Percentiles rank a stretch among this genome's conserved stretches.
Conservation (phyloP, 2,113 vertebrate genomes). For the Bufo bufo region DNA sequence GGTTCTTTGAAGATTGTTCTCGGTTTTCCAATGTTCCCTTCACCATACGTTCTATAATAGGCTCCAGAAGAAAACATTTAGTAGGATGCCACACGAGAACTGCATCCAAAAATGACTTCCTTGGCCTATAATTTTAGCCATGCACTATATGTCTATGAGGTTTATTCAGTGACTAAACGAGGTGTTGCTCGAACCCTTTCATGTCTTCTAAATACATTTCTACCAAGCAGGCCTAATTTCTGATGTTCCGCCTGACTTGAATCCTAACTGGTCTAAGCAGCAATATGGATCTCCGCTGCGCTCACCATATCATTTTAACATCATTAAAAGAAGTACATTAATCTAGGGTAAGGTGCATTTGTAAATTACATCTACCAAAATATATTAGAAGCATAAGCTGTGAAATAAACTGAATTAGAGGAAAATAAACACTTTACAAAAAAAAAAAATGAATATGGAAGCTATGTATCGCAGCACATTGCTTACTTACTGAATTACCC, state of each 20-base stretch:
- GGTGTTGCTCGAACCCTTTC: constrained; percentile 74
- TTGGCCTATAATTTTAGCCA: constrained; percentile 50
- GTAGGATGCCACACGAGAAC: not conserved
- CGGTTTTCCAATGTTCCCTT: not conserved
- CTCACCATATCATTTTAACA: constrained; percentile 67
- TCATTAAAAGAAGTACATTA: constrained; percentile 5
- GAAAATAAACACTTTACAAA: too few relatives aligned
- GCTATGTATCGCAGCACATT: too few relatives aligned
- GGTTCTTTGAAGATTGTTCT: constrained; percentile 15
- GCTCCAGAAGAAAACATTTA: not conserved
- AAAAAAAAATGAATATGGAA: not conserved
- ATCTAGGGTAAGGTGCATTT: not conserved
- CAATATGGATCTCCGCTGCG: constrained; percentile 68
- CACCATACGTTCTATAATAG: not conserved
- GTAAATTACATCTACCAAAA: not conserved
- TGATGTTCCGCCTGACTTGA: constrained; percentile 73
- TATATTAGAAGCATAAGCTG: not conserved
- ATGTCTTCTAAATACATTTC: constrained; percentile 75
- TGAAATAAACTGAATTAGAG: not conserved
- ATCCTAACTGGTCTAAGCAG: constrained; percentile 74
- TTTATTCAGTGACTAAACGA: constrained; percentile 71
- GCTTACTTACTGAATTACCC: too few relatives aligned
- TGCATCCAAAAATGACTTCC: constrained; percentile 37
- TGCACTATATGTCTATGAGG: constrained; percentile 61
- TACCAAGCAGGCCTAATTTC: constrained; percentile 76